A percentile compares a stretch with the other conserved stretches of the same genome.
Evolutionary conservation across 1,140 invertebrate genomes (phyloP).

Genomic region (Heliconius melpomene): DNA sequence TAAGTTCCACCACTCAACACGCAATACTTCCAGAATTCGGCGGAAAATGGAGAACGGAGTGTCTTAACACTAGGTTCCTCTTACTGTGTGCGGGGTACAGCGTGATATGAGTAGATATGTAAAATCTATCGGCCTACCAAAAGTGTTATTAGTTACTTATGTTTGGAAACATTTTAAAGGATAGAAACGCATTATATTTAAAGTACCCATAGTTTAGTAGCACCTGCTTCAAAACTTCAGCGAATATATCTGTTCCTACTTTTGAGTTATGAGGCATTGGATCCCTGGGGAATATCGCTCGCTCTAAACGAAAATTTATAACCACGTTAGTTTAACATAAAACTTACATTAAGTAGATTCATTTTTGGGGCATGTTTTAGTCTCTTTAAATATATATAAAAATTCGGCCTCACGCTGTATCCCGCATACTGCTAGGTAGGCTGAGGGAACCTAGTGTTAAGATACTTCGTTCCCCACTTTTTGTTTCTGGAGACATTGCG

Average conservation of each 20-base stretch:
- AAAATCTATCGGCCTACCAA: neutral
- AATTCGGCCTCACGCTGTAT: too few species aligned
- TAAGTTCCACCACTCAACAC: too few species aligned
- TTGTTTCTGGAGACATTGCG: too few species aligned
- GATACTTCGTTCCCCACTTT: too few species aligned
- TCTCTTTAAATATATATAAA: conserved; percentile 14
- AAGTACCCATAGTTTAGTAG: conserved; percentile 24
- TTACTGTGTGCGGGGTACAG: too few species aligned
- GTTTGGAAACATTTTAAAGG: neutral
- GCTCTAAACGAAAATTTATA: conserved; percentile 37
- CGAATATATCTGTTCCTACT: conserved; percentile 48
- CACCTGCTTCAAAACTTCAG: conserved; percentile 62
- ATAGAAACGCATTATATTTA: conserved; percentile 27
- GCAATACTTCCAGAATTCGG: too few species aligned
- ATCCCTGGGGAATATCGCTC: conserved; percentile 47
- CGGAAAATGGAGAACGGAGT: too few species aligned
- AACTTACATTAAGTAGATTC: conserved; percentile 25
- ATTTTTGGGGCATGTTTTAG: conserved; percentile 23
- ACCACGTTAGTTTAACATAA: conserved; percentile 38
- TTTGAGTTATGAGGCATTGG: conserved; percentile 57
- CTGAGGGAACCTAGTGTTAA: too few species aligned
- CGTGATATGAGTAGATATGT: too few species aligned
- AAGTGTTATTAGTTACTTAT: neutral
- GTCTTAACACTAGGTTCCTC: too few species aligned
- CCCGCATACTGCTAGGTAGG: too few species aligned